Evolutionary conservation across 2,888 invertebrate species (phyloP).

Genomic region (Himalopsyche kuldschensis): DNA sequence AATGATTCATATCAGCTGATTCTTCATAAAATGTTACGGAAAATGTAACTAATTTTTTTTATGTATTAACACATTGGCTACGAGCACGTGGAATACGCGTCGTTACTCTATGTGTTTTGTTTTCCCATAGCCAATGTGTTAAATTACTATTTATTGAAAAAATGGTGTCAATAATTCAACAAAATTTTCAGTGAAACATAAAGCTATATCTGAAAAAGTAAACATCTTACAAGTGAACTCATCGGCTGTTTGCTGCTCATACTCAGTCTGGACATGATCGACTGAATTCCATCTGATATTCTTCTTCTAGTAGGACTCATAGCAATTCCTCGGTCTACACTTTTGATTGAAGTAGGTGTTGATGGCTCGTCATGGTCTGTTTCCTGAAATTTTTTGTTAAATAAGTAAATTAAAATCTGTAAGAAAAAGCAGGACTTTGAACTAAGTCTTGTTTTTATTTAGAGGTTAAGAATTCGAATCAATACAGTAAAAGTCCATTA

Average conservation of each 20-base stretch:
- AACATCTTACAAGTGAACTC: conserved; percentile 47
- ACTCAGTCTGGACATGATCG: conserved; percentile 81
- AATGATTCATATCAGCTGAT: background rate
- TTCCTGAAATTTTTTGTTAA: conserved; percentile 43
- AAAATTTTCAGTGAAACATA: background rate
- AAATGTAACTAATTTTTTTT: too few species aligned
- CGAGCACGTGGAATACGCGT: too few species aligned
- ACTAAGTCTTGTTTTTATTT: too few species aligned
- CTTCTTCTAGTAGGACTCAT: conserved; percentile 67
- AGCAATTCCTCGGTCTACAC: conserved; percentile 43
- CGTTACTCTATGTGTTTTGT: too few species aligned
- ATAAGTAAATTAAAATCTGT: background rate
- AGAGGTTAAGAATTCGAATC: too few species aligned
- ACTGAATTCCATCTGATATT: conserved; percentile 86
- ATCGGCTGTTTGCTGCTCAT: conserved; percentile 59
- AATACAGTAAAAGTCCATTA: too few species aligned
- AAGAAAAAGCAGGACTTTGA: too few species aligned
- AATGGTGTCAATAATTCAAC: background rate
- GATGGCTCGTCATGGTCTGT: conserved; percentile 39
- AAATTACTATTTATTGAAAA: too few species aligned
- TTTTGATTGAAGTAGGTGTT: conserved; percentile 42
- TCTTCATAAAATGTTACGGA: background rate
- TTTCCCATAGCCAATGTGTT: too few species aligned
- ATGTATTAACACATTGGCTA: too few species aligned
- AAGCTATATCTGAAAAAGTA: conserved; percentile 7